A percentile compares a stretch with the other conserved stretches of the same genome.
Evolutionary conservation across 2,797 vertebrate species (phyloP).

Genomic region (Leuciscus waleckii): DNA sequence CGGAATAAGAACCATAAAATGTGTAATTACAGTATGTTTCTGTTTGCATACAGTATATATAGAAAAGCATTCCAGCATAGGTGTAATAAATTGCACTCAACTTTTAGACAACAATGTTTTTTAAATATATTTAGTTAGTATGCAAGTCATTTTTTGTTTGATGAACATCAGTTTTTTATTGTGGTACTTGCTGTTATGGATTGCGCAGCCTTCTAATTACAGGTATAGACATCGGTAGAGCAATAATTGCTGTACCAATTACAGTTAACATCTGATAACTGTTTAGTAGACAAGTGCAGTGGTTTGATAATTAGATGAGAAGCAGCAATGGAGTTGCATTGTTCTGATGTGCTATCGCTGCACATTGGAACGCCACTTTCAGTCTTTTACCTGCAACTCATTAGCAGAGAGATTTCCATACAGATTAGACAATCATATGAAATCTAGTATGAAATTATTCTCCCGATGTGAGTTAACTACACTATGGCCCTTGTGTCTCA

Average conservation of each 20-base stretch:
- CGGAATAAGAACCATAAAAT: slow-evolving; percentile 38
- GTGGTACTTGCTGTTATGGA: neutral
- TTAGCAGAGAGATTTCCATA: slow-evolving; percentile 46
- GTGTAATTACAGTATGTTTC: slow-evolving; percentile 59
- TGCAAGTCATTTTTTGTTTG: neutral
- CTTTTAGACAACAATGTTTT: slow-evolving; percentile 30
- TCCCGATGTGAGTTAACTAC: slow-evolving; percentile 30
- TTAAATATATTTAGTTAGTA: slow-evolving; percentile 8
- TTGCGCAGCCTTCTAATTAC: neutral
- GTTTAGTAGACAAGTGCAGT: slow-evolving; percentile 11
- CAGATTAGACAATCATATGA: slow-evolving; percentile 36
- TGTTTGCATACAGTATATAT: slow-evolving; percentile 68
- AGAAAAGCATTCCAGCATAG: slow-evolving; percentile 52
- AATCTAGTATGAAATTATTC: slow-evolving; percentile 36
- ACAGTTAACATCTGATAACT: slow-evolving; percentile 44
- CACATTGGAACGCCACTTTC: neutral
- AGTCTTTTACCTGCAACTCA: slow-evolving; percentile 35
- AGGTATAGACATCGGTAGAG: slow-evolving; percentile 1
- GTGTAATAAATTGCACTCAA: slow-evolving; percentile 40
- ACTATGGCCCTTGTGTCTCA: neutral
- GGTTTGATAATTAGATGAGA: slow-evolving; percentile 21
- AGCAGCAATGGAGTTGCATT: neutral
- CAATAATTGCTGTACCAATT: slow-evolving; percentile 30
- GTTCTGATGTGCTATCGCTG: neutral
- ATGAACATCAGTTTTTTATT: neutral